Conservation (phyloP, 2,797 vertebrate species). For the Botia kubotai region DNA sequence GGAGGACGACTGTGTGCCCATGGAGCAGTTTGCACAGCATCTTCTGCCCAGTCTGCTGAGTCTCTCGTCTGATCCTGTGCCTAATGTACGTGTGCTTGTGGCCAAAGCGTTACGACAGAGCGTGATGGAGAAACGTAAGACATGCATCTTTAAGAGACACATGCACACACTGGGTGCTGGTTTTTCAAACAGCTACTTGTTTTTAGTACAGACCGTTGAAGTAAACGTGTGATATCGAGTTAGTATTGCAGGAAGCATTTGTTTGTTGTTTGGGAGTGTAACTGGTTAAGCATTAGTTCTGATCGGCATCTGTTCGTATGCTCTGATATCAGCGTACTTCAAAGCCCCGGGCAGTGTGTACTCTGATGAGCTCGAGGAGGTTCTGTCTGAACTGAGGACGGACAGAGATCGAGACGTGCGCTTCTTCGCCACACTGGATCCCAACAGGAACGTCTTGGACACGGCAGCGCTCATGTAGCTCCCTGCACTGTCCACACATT, state of each 20-base stretch:
- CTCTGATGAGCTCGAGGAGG: conserved; percentile 87
- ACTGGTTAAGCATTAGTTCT: neutral
- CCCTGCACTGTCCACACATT: neutral
- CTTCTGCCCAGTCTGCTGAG: conserved; percentile 89
- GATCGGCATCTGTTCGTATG: conserved; percentile 3
- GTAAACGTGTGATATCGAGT: too few species aligned
- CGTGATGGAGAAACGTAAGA: conserved; percentile 86
- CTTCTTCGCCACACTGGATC: conserved; percentile 87
- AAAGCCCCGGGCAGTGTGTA: conserved; percentile 88
- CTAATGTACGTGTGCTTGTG: conserved; percentile 86
- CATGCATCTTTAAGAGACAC: too few species aligned
- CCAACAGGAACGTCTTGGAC: conserved; percentile 77
- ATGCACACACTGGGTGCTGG: too few species aligned
- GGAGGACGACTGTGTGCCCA: conserved; percentile 86
- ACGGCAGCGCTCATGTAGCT: conserved; percentile 78
- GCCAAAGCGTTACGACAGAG: conserved; percentile 89
- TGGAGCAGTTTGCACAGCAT: conserved; percentile 87
- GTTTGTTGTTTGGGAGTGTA: too few species aligned
- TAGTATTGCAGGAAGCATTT: too few species aligned
- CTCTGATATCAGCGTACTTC: conserved; percentile 80
- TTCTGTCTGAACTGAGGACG: conserved; percentile 84
- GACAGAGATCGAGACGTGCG: conserved; percentile 90
- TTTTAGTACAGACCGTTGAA: too few species aligned
- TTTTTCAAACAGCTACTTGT: too few species aligned
- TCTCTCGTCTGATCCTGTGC: conserved; percentile 87